These are phyloP conservation scores for Prochilodus magdalenae DNA, from an alignment of 2,113 vertebrate genomes.

Conservation along the genomic window DNA sequence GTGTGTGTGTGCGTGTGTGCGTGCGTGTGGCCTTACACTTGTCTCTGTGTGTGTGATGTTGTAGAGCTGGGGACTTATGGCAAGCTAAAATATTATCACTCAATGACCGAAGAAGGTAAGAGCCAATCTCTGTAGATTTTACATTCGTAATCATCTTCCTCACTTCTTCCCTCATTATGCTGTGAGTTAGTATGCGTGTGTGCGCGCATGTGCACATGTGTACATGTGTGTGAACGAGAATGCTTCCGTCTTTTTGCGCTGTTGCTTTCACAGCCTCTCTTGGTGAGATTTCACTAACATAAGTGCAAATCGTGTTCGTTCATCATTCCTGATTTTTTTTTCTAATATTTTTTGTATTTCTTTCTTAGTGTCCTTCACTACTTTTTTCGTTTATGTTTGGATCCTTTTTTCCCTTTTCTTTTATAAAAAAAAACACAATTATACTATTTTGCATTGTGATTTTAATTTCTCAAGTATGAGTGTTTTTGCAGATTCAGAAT, in stretches of 20 bases:
- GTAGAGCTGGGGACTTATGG: slow-evolving; percentile 61
- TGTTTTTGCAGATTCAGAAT: neutral
- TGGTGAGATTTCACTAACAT: slow-evolving; percentile 81
- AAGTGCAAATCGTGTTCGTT: slow-evolving; percentile 72
- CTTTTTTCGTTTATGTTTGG: neutral
- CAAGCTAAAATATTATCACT: slow-evolving; percentile 64
- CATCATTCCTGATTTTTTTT: slow-evolving; percentile 48
- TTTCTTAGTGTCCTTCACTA: neutral
- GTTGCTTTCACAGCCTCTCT: slow-evolving; percentile 63
- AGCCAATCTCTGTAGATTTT: slow-evolving; percentile 32
- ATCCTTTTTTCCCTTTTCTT: neutral
- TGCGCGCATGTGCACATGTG: slow-evolving; percentile 1
- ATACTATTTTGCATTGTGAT: neutral
- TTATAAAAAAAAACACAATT: neutral
- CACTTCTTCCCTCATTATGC: neutral
- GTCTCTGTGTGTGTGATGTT: slow-evolving; percentile 53
- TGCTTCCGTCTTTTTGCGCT: slow-evolving; percentile 55
- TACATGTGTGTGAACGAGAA: neutral
- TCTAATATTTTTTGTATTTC: slow-evolving; percentile 45
- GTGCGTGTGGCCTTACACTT: slow-evolving; percentile 48
- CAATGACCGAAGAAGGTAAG: slow-evolving; percentile 60
- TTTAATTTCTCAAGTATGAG: neutral
- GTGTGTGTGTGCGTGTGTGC: slow-evolving; percentile 31
- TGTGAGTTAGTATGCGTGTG: slow-evolving; percentile 11
- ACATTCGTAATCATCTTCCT: slow-evolving; percentile 35